phyloP scores from a whole-genome alignment of 2,113 vertebrate species.

The Gorsachius goisagi region DNA sequence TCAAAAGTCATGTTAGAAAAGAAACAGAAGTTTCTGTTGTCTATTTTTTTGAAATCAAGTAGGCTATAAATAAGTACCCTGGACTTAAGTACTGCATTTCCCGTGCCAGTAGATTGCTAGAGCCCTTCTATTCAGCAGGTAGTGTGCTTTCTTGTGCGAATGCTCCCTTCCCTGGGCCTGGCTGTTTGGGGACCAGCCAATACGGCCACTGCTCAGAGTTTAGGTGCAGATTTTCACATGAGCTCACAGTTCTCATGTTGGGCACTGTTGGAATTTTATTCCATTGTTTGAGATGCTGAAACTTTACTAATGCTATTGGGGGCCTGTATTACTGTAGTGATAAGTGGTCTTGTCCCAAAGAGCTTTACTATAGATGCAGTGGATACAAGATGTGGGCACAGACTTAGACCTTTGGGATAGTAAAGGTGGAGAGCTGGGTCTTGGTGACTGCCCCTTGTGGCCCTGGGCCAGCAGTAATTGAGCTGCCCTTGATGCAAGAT shows the following conservation, averaged over 20 bases:
- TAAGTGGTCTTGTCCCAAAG: neutral
- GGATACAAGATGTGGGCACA: rapidly evolving
- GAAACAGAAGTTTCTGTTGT: neutral
- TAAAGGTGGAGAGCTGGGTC: neutral
- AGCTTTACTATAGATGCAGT: neutral
- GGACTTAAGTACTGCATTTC: neutral
- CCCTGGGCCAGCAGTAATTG: neutral
- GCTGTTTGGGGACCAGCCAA: neutral
- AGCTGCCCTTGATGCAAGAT: neutral
- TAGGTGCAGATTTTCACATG: neutral
- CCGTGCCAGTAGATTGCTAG: neutral
- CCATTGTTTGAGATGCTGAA: rapidly evolving
- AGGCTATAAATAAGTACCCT: neutral
- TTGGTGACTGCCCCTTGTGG: neutral
- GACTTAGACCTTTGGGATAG: rapidly evolving
- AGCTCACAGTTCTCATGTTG: neutral
- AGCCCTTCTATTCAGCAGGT: neutral
- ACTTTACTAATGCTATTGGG: neutral
- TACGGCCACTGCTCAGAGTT: rapidly evolving
- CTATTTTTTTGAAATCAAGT: neutral
- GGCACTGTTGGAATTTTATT: neutral
- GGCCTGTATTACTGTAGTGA: too few species aligned
- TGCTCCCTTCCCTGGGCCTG: neutral
- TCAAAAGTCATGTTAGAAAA: neutral
- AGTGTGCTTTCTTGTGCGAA: rapidly evolving